A percentile compares a stretch with the other conserved stretches of the same genome.
These are phyloP conservation scores for Cartodere bifasciata DNA, from an alignment of 2,888 invertebrate genomes.

Conservation along the genomic window DNA sequence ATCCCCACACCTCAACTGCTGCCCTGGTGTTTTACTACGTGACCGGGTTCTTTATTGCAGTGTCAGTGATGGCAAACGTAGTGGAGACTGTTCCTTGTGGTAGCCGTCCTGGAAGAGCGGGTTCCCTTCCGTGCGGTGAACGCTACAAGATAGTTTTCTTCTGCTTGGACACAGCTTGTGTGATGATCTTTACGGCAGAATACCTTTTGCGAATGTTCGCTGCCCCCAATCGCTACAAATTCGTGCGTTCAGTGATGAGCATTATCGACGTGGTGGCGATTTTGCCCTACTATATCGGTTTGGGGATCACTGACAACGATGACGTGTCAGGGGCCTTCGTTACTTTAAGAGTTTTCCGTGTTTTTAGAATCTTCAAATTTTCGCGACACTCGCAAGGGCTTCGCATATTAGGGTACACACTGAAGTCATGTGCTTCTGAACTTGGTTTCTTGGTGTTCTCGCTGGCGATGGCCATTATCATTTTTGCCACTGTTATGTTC, in stretches of 20 bases:
- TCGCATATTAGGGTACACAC: slow-evolving; percentile 95
- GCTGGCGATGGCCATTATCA: slow-evolving; percentile 99
- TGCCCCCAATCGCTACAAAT: slow-evolving; percentile 96
- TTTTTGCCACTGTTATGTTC: slow-evolving; percentile 99
- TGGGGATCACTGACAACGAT: slow-evolving; percentile 95
- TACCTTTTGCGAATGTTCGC: slow-evolving; percentile 91
- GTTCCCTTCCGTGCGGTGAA: slow-evolving; percentile 90
- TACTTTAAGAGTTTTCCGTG: slow-evolving; percentile 95
- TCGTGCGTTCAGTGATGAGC: slow-evolving; percentile 97
- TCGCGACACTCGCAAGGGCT: slow-evolving; percentile 98
- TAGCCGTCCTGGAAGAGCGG: slow-evolving; percentile 71
- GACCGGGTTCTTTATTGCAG: slow-evolving; percentile 98
- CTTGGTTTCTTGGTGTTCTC: slow-evolving; percentile 99
- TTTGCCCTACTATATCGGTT: slow-evolving; percentile 95
- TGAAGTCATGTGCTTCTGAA: slow-evolving; percentile 98
- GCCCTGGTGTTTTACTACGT: slow-evolving; percentile 99
- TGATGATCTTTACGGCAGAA: slow-evolving; percentile 99
- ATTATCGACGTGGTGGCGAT: slow-evolving; percentile 99
- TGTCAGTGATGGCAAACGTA: slow-evolving; percentile 98
- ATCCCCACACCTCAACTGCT: slow-evolving; percentile 96
- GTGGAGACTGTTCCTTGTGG: slow-evolving; percentile 96
- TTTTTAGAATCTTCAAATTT: slow-evolving; percentile 99
- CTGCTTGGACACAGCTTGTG: slow-evolving; percentile 98
- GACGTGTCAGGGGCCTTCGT: slow-evolving; percentile 99
- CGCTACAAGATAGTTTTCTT: slow-evolving; percentile 97